Evolutionary conservation across 2,113 vertebrate genomes (phyloP).

Genomic region (Microcebus lehilahytsara): DNA sequence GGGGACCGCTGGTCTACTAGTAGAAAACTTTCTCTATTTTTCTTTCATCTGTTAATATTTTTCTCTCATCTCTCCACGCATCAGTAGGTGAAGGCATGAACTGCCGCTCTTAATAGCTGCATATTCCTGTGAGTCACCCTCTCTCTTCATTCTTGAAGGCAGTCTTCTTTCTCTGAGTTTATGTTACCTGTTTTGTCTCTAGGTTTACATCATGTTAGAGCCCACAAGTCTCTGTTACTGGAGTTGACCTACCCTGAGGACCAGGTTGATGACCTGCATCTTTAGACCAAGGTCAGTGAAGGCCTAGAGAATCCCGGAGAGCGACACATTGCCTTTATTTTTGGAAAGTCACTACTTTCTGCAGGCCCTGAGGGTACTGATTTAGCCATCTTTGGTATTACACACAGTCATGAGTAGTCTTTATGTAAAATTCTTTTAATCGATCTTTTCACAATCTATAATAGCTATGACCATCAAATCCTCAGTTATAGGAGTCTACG

Average conservation of each 20-base stretch:
- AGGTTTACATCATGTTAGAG: neutral
- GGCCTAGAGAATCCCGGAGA: neutral
- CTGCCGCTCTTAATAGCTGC: accelerated
- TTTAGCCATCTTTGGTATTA: neutral
- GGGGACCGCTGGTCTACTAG: neutral
- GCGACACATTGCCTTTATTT: neutral
- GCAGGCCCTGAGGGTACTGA: neutral
- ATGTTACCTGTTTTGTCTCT: neutral
- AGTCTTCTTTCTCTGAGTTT: neutral
- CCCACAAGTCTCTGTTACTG: neutral
- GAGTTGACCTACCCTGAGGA: neutral
- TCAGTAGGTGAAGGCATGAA: neutral
- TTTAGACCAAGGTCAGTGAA: neutral
- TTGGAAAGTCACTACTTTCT: constrained; percentile 3
- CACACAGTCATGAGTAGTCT: neutral
- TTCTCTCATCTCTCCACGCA: neutral
- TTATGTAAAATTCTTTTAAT: constrained; percentile 10
- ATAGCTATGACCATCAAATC: neutral
- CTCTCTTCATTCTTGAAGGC: neutral
- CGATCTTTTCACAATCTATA: constrained; percentile 11
- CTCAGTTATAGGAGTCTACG: neutral
- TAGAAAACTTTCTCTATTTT: neutral
- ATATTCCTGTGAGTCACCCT: neutral
- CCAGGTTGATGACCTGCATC: neutral
- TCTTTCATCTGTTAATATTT: neutral